Conservation (phyloP, 2,888 invertebrate species). For the Andrena trimmerana region DNA sequence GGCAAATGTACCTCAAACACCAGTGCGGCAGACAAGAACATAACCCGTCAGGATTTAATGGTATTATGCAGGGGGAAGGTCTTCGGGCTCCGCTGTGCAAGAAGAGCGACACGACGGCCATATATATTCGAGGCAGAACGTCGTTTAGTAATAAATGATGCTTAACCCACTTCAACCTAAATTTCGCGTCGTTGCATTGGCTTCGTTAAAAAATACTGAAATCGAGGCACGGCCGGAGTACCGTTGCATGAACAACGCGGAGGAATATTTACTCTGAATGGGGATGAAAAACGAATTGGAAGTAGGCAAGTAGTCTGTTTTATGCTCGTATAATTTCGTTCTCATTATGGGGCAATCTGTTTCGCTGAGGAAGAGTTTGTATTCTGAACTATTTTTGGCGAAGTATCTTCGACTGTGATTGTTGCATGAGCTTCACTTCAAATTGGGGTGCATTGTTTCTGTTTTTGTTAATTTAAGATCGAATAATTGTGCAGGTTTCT, state of each 20-base stretch:
- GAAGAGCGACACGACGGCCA: constrained; percentile 17
- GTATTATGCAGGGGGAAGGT: constrained; percentile 22
- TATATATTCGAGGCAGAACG: constrained; percentile 9
- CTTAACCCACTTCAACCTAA: constrained; percentile 22
- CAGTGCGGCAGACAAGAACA: constrained; percentile 34
- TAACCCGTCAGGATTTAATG: constrained; percentile 37
- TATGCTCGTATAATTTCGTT: too few species aligned
- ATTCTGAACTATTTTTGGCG: too few species aligned
- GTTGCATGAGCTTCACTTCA: too few species aligned
- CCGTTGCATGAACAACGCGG: background rate
- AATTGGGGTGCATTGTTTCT: too few species aligned
- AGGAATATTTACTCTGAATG: background rate
- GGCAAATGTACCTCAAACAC: constrained; percentile 42
- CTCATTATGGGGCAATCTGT: too few species aligned
- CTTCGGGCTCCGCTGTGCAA: constrained; percentile 19
- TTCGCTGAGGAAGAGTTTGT: too few species aligned
- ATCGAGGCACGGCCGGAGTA: background rate
- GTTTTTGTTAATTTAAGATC: too few species aligned
- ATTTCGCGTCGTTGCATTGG: background rate
- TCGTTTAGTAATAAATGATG: constrained; percentile 36
- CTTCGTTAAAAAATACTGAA: background rate
- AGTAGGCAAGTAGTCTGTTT: background rate
- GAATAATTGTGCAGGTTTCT: too few species aligned
- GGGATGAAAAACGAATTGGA: background rate
- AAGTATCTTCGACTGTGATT: too few species aligned